Evolutionary conservation across 35 echinoderm and acorn worm species (phyloP).

Genomic region (Lytechinus pictus): DNA sequence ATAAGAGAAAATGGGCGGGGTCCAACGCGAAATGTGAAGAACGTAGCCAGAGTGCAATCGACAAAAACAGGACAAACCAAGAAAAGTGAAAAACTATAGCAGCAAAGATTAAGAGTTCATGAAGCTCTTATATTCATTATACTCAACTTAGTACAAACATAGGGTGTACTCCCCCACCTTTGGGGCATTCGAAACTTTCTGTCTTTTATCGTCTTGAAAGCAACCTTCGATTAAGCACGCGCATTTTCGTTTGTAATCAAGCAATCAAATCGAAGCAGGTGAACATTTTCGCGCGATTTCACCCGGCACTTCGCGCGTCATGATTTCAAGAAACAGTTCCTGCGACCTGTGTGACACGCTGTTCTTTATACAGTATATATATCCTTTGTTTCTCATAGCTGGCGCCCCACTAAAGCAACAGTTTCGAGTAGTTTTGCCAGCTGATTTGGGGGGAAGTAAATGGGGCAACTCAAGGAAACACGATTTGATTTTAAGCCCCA

Average conservation of each 20-base stretch:
- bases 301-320: constrained; percentile 2
- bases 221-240: background rate
- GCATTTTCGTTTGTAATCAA: constrained; percentile 8
- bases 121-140: background rate
- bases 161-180: background rate
- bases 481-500: background rate
- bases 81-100: background rate
- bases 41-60: background rate
- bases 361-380: background rate
- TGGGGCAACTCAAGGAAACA: background rate
- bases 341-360: background rate
- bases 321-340: background rate
- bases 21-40: too few relatives aligned
- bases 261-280: constrained; percentile 14
- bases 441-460: background rate
- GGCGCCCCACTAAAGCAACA: background rate
- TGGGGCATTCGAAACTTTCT: background rate
- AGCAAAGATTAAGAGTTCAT: background rate
- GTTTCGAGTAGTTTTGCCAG: background rate
- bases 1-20: too few relatives aligned
- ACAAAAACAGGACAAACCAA: background rate
- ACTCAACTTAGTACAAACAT: background rate
- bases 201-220: background rate
- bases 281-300: constrained; percentile 32
- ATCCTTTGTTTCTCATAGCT: background rate